A percentile compares a stretch with the other conserved stretches of the same genome.
phyloP scores from a whole-genome alignment of 1,140 invertebrate genomes.

The Patella vulgata region DNA sequence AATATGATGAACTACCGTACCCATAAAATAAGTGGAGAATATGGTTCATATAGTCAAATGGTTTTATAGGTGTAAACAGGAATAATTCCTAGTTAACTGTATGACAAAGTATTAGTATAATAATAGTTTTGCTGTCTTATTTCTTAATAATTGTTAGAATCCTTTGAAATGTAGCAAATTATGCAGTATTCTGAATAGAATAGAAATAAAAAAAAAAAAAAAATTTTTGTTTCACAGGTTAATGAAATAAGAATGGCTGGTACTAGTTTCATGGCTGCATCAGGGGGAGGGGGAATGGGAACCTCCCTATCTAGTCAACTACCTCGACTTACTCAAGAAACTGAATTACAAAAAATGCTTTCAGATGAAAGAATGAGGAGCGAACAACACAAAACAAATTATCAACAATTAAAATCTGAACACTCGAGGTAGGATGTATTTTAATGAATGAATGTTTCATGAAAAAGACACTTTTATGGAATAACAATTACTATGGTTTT shows the following conservation, averaged over 20 bases:
- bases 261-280: constrained; percentile 16
- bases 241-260: constrained; percentile 8
- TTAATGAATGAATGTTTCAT: not conserved
- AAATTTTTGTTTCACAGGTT: constrained; percentile 27
- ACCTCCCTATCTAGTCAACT: constrained; percentile 31
- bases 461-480: not conserved
- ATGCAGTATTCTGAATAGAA: not conserved
- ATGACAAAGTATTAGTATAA: no score
- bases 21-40: no score
- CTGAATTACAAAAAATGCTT: constrained; percentile 62
- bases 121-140: no score
- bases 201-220: constrained; percentile 9
- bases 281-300: no score
- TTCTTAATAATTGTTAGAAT: not conserved
- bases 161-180: not conserved
- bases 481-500: no score
- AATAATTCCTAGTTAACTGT: no score
- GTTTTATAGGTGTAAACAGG: no score
- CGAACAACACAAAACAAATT: constrained; percentile 64
- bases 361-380: constrained; percentile 61
- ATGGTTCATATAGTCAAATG: no score
- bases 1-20: no score
- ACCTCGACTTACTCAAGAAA: constrained; percentile 47
- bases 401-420: constrained; percentile 62
- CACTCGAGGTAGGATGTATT: constrained; percentile 50